Conservation (phyloP, 2,888 invertebrate genomes). For the Eristalis intricaria region DNA sequence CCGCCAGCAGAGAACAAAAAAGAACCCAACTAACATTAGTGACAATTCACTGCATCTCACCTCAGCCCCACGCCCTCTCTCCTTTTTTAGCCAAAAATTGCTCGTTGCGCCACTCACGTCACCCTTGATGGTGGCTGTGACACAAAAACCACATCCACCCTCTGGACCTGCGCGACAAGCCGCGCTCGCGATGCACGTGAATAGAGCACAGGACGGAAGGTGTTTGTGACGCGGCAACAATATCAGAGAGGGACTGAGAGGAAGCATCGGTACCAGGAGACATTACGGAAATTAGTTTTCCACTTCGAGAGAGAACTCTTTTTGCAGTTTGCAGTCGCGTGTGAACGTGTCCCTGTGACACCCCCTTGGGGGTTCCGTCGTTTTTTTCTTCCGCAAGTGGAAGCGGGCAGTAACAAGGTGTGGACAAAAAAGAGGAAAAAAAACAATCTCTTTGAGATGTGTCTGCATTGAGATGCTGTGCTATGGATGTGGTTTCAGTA, state of each 20-base stretch:
- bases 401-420: no score
- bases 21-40: constrained; percentile 12
- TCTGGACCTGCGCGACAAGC: background rate
- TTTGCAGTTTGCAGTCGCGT: constrained; percentile 23
- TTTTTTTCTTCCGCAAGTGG: no score
- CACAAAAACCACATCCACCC: constrained; percentile 6
- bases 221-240: constrained; percentile 21
- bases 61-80: background rate
- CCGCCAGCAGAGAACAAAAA: background rate
- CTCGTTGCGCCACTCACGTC: background rate
- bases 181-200: background rate
- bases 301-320: constrained; percentile 31
- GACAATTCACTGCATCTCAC: background rate
- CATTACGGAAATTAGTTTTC: constrained; percentile 65
- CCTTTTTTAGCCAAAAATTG: background rate
- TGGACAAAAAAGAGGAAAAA: background rate
- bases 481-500: background rate
- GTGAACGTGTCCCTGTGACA: background rate
- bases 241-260: background rate
- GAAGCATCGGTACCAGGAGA: background rate
- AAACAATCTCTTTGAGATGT: background rate
- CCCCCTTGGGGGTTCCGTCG: background rate
- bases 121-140: background rate
- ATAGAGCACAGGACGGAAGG: background rate
- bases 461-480: background rate